Percentiles rank a stretch among this genome's conserved stretches.
These are phyloP conservation scores for Agapostemon virescens DNA, from an alignment of 2,888 invertebrate species.

Conservation along the genomic window DNA sequence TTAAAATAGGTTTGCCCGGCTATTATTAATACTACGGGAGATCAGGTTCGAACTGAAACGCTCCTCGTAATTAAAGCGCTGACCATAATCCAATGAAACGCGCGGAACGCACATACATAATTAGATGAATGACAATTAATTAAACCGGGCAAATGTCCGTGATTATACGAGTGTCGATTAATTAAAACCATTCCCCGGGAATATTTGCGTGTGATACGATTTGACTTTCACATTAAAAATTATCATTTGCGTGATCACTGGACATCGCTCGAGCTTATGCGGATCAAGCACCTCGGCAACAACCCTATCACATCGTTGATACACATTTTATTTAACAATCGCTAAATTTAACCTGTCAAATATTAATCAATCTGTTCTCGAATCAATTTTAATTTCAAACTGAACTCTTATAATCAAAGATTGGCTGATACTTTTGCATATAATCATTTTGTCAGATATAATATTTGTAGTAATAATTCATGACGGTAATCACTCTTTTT, in stretches of 20 bases:
- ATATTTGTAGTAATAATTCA: too few species aligned
- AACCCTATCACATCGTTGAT: not conserved
- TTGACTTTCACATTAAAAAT: slow-evolving; percentile 45
- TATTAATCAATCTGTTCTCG: not conserved
- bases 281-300: not conserved
- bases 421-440: too few species aligned
- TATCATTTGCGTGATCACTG: not conserved
- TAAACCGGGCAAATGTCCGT: slow-evolving; percentile 41
- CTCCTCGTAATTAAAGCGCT: slow-evolving; percentile 46
- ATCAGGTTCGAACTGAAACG: slow-evolving; percentile 29
- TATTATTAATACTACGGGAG: slow-evolving; percentile 37
- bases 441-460: too few species aligned
- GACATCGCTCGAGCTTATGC: too few species aligned
- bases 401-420: not conserved
- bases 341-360: not conserved
- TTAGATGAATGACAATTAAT: slow-evolving; percentile 55
- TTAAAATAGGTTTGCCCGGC: slow-evolving; percentile 21
- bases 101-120: slow-evolving; percentile 42
- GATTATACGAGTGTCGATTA: slow-evolving; percentile 52
- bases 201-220: slow-evolving; percentile 38
- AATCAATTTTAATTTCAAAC: not conserved
- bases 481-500: too few species aligned
- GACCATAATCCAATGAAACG: slow-evolving; percentile 45
- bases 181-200: slow-evolving; percentile 42
- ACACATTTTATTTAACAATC: not conserved